A percentile compares a stretch with the other conserved stretches of the same genome.
Evolutionary conservation across 2,113 vertebrate species (phyloP).

Genomic region (Condylura cristata): DNA sequence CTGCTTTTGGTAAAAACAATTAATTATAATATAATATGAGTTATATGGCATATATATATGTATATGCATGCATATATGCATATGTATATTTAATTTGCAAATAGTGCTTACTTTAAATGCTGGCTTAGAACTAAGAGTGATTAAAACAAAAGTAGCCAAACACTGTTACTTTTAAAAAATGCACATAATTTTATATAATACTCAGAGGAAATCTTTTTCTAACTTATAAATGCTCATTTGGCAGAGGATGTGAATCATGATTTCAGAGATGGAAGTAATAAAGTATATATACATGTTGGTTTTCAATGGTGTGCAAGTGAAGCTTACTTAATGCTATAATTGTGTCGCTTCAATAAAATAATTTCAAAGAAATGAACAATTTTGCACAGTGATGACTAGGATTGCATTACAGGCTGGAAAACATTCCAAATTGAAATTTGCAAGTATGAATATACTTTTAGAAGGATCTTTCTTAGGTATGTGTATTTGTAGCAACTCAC

Average conservation of each 20-base stretch:
- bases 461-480: neutral
- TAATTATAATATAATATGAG: neutral
- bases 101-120: neutral
- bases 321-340: no score
- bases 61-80: neutral
- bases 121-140: neutral
- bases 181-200: neutral
- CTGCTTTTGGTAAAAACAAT: neutral
- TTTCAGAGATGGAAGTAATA: no score
- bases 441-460: neutral
- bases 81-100: neutral
- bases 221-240: neutral
- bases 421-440: neutral
- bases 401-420: neutral
- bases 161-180: neutral
- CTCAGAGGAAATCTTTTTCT: neutral
- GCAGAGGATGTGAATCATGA: neutral
- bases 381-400: neutral
- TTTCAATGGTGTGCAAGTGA: no score
- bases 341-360: no score
- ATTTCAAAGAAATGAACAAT: neutral
- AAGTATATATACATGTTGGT: no score
- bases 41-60: neutral
- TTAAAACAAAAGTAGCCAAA: neutral
- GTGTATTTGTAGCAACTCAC: rapidly evolving